Conservation (phyloP, 1,140 invertebrate genomes). For the Leptinotarsa defecta region DNA sequence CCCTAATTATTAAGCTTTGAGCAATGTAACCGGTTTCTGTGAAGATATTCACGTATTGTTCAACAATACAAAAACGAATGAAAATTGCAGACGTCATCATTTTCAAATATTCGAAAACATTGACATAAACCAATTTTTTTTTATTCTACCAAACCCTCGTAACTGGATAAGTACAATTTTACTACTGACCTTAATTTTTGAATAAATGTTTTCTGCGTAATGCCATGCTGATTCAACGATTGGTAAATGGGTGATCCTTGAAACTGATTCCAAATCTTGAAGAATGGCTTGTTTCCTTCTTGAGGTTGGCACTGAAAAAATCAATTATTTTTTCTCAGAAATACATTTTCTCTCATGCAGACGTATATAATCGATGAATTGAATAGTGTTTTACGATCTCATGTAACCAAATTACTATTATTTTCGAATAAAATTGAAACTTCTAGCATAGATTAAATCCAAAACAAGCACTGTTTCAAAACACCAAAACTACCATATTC, state of each 20-base stretch:
- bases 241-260: slow-evolving; percentile 70
- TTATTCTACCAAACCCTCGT: too few relatives aligned
- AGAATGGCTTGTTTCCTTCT: slow-evolving; percentile 51
- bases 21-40: too few relatives aligned
- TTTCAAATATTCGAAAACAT: too few relatives aligned
- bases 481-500: not conserved
- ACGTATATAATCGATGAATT: not conserved
- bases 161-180: too few relatives aligned
- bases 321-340: not conserved
- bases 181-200: slow-evolving; percentile 67
- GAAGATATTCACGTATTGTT: too few relatives aligned
- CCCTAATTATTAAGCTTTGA: too few relatives aligned
- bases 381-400: not conserved
- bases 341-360: not conserved
- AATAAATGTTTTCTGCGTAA: slow-evolving; percentile 71
- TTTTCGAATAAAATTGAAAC: not conserved
- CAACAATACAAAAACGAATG: too few relatives aligned
- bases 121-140: too few relatives aligned
- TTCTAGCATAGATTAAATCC: not conserved
- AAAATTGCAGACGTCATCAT: too few relatives aligned
- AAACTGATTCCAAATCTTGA: slow-evolving; percentile 67
- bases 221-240: slow-evolving; percentile 72
- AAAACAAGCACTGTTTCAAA: not conserved
- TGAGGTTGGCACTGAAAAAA: slow-evolving; percentile 37
- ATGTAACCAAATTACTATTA: not conserved